These are phyloP conservation scores for Thymallus thymallus DNA, from an alignment of 2,113 vertebrate genomes.

Conservation along the genomic window DNA sequence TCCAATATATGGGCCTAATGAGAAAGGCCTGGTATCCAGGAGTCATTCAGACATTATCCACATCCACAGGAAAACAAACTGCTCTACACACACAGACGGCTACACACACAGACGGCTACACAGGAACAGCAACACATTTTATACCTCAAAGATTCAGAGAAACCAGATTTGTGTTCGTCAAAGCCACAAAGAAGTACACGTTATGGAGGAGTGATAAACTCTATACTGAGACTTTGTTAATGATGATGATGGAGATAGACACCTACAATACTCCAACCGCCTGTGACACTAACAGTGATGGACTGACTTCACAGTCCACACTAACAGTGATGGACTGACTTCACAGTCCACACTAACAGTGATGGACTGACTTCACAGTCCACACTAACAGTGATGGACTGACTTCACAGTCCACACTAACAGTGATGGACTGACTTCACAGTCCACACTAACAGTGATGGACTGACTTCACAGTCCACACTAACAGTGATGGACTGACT, in stretches of 20 bases:
- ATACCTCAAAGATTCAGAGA: not conserved
- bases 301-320: not conserved
- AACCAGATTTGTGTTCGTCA: not conserved
- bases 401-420: not conserved
- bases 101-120: not conserved
- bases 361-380: not conserved
- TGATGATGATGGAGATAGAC: not conserved
- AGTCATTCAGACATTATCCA: conserved; percentile 36
- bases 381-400: too few relatives aligned
- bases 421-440: not conserved
- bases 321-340: too few relatives aligned
- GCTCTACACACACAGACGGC: too few relatives aligned
- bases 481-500: too few relatives aligned
- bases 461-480: not conserved
- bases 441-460: not conserved
- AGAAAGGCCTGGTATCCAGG: conserved; percentile 50
- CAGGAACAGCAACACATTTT: too few relatives aligned
- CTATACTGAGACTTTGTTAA: not conserved
- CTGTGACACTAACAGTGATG: too few relatives aligned
- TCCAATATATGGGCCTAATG: conserved; percentile 64
- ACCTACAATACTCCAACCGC: too few relatives aligned
- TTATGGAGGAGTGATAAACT: not conserved
- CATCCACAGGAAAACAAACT: conserved; percentile 8
- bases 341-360: not conserved
- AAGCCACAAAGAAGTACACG: not conserved